Evolutionary conservation across 2,888 invertebrate species (phyloP), one percentile per base, ranked within the genome.

Genomic region (Odontocolon sp.): DNA sequence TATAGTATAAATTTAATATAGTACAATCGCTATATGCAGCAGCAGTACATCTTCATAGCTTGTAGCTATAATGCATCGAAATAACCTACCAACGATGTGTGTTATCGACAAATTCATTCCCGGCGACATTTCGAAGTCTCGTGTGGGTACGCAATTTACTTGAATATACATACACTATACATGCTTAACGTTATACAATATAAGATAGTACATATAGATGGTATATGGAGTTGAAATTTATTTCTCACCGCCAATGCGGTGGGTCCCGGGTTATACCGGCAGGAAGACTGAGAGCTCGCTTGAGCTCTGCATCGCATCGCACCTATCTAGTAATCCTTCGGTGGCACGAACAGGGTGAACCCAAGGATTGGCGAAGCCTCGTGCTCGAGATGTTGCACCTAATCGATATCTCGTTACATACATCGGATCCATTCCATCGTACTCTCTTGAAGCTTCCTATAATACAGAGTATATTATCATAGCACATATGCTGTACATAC

Each of bases 391-490:
- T 75, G 66, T 59, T 70, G 66, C 75, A 66, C 45, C 23, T 54
- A 80, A 80, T 78, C 78, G 80, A 80, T 80, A 78, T 70, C 75
- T 76, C 78, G 70, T 80, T 78, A 70, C 70, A 73, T 78, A 75
- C 57, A 57, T 59, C 31, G 50, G 31, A n/a, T n/a, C n/a, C 26
- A 38, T 70, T 69, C 61, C 38, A 50, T 40, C 57, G 28, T 14
- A 50, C 33, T 64, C 33, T 57, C 31, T 36, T 38, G 14, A n/a
- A n/a, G 28, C 57, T 11, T 21, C n/a, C 9, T 45, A 21, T 45
- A 31, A 23, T 33, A 45, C 28, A 31, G 28, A 61, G 31, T 45
- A 31, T 11, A n/a, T 23, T 21, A 33, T 28, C 23, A 31, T 18
- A 52, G 11, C 14, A 16, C 28, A 16, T 4, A 14, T 50, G 6